Conservation (phyloP, 2,113 vertebrate species). For the Tachycineta bicolor region DNA sequence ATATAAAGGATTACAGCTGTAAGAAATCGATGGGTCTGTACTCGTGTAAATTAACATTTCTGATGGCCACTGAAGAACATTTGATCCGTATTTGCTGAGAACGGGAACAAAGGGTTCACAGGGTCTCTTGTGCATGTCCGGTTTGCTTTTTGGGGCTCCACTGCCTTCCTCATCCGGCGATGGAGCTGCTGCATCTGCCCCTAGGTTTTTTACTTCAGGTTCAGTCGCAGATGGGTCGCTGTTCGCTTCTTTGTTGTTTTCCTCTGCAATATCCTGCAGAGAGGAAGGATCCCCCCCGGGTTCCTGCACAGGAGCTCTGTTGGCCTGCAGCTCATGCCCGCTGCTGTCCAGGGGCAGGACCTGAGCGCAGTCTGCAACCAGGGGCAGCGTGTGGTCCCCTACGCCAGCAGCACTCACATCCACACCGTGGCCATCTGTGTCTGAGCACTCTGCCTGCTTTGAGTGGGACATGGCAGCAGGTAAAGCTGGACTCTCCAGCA, state of each 20-base stretch:
- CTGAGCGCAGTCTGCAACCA: neutral
- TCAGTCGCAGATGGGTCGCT: neutral
- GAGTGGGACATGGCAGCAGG: conserved; percentile 8
- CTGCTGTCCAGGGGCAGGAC: neutral
- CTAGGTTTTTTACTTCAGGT: conserved; percentile 13
- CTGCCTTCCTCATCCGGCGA: neutral
- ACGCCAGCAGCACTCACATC: neutral
- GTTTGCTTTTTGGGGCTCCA: neutral
- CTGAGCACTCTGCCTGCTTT: neutral
- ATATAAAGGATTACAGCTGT: conserved; percentile 88
- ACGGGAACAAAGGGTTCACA: conserved; percentile 82
- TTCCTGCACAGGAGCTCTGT: neutral
- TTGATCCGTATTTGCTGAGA: conserved; percentile 80
- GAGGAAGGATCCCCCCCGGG: neutral
- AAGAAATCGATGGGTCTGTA: conserved; percentile 83
- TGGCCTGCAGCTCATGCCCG: neutral
- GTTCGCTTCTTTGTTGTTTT: neutral
- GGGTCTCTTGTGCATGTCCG: conserved; percentile 42
- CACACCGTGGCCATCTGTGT: neutral
- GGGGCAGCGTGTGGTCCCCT: neutral
- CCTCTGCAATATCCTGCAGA: neutral
- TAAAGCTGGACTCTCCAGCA: neutral
- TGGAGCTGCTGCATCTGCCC: neutral
- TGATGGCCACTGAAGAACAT: conserved; percentile 88
- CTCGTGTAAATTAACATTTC: conserved; percentile 86